These are phyloP conservation scores for Brachionus rubens DNA, from an alignment of 1,140 invertebrate genomes.

Conservation along the genomic window DNA sequence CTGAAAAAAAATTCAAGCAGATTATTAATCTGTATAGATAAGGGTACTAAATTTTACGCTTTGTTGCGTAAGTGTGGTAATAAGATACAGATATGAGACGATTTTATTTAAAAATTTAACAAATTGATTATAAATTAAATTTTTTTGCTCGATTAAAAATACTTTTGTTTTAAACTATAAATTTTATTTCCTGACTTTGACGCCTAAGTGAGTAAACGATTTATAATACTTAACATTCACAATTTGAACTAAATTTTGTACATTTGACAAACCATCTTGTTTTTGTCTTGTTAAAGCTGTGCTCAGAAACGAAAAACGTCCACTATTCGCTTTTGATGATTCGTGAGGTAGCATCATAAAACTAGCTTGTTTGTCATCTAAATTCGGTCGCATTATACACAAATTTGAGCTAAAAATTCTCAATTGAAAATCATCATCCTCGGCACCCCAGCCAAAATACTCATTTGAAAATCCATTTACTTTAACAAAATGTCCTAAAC, in stretches of 20 bases:
- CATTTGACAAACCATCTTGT: slow-evolving; percentile 37
- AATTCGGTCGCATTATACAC: slow-evolving; percentile 15
- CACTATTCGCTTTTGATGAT: neutral
- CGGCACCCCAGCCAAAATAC: slow-evolving; percentile 63
- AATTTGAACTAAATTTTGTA: neutral
- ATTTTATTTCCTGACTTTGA: too few species aligned
- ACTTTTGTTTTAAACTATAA: too few species aligned
- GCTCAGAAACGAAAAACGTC: slow-evolving; percentile 19
- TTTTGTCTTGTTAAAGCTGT: neutral
- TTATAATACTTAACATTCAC: neutral
- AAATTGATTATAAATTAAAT: neutral
- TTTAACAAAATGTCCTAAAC: slow-evolving; percentile 28
- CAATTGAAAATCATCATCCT: slow-evolving; percentile 72
- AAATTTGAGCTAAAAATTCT: slow-evolving; percentile 47
- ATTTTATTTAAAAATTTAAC: neutral
- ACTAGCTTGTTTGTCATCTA: neutral
- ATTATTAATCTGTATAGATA: too few species aligned
- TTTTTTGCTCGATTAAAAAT: too few species aligned
- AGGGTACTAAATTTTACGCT: too few species aligned
- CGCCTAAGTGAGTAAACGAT: slow-evolving; percentile 14
- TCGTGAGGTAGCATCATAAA: slow-evolving; percentile 37
- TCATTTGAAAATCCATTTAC: slow-evolving; percentile 48
- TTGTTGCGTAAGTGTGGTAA: too few species aligned
- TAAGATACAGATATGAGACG: too few species aligned
- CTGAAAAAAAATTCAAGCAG: too few species aligned